Base-by-base conservation (phyloP, 1,140 invertebrate genomes). In the Centruroides vittatus region DNA sequence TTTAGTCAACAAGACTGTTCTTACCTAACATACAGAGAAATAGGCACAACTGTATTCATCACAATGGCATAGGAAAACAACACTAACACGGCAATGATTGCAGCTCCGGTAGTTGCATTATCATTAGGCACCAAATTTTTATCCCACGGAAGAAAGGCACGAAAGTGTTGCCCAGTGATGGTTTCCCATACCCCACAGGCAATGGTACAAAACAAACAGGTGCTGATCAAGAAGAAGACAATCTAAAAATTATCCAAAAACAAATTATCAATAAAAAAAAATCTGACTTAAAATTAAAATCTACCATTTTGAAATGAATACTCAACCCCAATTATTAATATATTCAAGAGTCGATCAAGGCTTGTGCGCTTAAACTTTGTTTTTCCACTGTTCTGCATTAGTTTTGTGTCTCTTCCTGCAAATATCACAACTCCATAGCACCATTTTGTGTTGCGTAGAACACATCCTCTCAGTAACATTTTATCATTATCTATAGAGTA, bases 41-140 rank as follows among this genome's bases (percentile, higher is more conserved):
- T 99, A 77, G 96, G 97, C 79, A 99, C 96, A 63, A 99, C 93
- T 67, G 96, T 99, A 78, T 99, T 99, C 69, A 99, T 82, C 65
- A 99, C 91, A 73, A 99, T 99, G 67, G 94, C 91, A 77, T 99
- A 99, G 3, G 96, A 99, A 78, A 99, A 98, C 81, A 99, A 99
- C 47, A 97, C 89, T 47, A 99, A 82, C 57, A 98, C 79, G 58
- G 94, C 89, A 68, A 96, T 98, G 55, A 96, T 86, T 55, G 91
- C 85, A 48, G 93, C 86, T 66, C 92, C 93, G 47, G 81, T 80
- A 11, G 85, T 75, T 35, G 84, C 81, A 51, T 75, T 70, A 70
- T 88, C 81, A 63, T 80, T 81, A 46, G 91, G 89, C 71, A 98
- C 86, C 67, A 93, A 35, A 63, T 80, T 80, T 41, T 41, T 41